These are phyloP conservation scores for Mechanitis mazaeus DNA, from an alignment of 2,888 invertebrate genomes.

Conservation along the genomic window DNA sequence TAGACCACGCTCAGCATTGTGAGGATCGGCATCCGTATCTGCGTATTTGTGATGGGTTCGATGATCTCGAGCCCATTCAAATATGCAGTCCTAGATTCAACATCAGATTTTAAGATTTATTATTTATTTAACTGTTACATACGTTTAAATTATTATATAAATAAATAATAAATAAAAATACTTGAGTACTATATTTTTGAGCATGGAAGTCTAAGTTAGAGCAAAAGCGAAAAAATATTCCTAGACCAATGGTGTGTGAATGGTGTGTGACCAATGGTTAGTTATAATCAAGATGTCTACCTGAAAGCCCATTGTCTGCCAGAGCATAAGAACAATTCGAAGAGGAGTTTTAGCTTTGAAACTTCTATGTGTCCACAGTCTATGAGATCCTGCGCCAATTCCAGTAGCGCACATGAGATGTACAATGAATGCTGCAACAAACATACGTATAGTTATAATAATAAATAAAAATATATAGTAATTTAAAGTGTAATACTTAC, in stretches of 20 bases:
- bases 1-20: constrained; percentile 91
- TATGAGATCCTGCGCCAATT: constrained; percentile 95
- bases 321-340: constrained; percentile 86
- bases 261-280: not conserved
- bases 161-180: too few relatives aligned
- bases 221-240: too few relatives aligned
- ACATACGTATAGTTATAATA: not conserved
- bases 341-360: constrained; percentile 94
- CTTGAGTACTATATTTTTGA: too few relatives aligned
- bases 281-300: constrained; percentile 56
- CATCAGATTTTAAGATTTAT: too few relatives aligned
- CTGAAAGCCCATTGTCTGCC: constrained; percentile 91
- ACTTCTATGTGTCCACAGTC: constrained; percentile 94
- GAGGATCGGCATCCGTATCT: constrained; percentile 93
- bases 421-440: constrained; percentile 76
- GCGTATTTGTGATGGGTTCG: constrained; percentile 93
- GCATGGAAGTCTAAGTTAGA: too few relatives aligned
- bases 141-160: too few relatives aligned
- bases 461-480: constrained; percentile 4
- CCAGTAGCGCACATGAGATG: constrained; percentile 87
- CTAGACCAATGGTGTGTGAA: too few relatives aligned
- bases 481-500: constrained; percentile 62
- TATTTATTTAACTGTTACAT: too few relatives aligned
- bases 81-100: constrained; percentile 74
- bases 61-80: constrained; percentile 83